phyloP scores from a whole-genome alignment of 2,888 invertebrate genomes.

The Leucophora obtusa region DNA sequence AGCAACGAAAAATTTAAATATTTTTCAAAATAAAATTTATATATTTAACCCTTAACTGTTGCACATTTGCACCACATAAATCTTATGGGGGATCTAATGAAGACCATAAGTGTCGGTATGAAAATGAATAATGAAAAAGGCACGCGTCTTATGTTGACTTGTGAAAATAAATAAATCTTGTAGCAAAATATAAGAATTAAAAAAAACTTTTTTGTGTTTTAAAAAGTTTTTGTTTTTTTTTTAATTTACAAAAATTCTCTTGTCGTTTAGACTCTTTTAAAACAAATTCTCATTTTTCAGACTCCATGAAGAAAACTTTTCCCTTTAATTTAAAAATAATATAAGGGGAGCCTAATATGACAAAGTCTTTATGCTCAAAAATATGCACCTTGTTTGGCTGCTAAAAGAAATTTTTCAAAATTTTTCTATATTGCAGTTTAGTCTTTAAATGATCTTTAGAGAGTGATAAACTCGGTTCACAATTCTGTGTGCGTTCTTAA shows the following conservation, averaged over 20 bases:
- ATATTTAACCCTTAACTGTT: constrained; percentile 10
- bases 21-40: not conserved
- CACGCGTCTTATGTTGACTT: constrained; percentile 38
- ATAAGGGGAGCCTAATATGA: not conserved
- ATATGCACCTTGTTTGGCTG: constrained; percentile 45
- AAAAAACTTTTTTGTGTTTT: not conserved
- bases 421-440: constrained; percentile 32
- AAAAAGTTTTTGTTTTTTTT: not conserved
- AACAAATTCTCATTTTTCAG: constrained; percentile 42
- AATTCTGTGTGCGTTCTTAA: constrained; percentile 15
- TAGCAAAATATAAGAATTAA: not conserved
- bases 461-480: constrained; percentile 42
- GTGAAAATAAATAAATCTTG: constrained; percentile 2
- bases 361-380: constrained; percentile 6
- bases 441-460: constrained; percentile 58
- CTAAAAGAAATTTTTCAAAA: constrained; percentile 24
- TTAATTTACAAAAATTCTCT: not conserved
- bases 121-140: constrained; percentile 51
- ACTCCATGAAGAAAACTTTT: constrained; percentile 16
- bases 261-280: constrained; percentile 12
- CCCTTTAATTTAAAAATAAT: not conserved
- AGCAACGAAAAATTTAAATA: constrained; percentile 7
- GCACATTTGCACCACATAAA: constrained; percentile 9
- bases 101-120: not conserved
- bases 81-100: not conserved